phyloP scores from a whole-genome alignment of 2,113 vertebrate genomes.

The Nerophis ophidion region DNA sequence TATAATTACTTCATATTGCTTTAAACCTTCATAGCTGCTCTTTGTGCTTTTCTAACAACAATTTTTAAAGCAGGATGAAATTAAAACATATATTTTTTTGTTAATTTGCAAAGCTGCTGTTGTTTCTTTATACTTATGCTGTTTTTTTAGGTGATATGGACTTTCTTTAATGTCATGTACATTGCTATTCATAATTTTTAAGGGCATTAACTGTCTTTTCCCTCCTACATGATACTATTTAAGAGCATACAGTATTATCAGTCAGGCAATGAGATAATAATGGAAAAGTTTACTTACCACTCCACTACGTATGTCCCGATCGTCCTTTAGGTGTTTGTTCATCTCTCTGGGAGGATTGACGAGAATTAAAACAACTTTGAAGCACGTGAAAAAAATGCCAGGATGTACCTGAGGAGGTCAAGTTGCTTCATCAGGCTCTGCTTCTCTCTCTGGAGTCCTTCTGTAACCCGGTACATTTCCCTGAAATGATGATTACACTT shows the following conservation, averaged over 20 bases:
- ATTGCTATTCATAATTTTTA: no score
- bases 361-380: background rate
- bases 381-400: background rate
- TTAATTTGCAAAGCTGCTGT: no score
- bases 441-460: slow-evolving; percentile 86
- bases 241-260: background rate
- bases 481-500: slow-evolving; percentile 48
- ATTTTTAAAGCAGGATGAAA: no score
- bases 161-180: no score
- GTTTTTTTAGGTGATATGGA: no score
- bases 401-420: slow-evolving; percentile 83
- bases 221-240: no score
- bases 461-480: slow-evolving; percentile 85
- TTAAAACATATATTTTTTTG: no score
- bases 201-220: no score
- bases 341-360: slow-evolving; percentile 77
- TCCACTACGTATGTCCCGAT: slow-evolving; percentile 76
- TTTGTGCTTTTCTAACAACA: no score
- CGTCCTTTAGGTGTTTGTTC: slow-evolving; percentile 88
- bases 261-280: background rate
- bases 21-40: no score
- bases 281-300: slow-evolving; percentile 47
- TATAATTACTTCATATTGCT: no score
- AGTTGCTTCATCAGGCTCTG: slow-evolving; percentile 87
- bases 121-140: no score